phyloP scores from a whole-genome alignment of 2,113 vertebrate species.

The Calidris pugnax region DNA sequence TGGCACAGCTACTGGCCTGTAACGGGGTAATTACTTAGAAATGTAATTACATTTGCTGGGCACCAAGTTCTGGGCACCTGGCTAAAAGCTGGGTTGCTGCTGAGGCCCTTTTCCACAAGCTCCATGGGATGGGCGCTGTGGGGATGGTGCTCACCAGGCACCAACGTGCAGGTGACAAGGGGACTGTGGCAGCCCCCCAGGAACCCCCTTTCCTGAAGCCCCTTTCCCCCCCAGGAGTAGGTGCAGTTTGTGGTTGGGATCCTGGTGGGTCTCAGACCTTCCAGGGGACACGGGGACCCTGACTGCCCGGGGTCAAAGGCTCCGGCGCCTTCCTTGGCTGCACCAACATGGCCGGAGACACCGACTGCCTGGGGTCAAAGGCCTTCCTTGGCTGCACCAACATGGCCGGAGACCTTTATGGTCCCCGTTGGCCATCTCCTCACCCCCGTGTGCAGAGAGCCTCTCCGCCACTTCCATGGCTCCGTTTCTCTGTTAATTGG shows the following conservation, averaged over 20 bases:
- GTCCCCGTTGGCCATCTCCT: rapidly evolving
- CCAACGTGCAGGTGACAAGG: rapidly evolving
- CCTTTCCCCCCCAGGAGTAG: rapidly evolving
- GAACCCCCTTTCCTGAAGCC: not conserved
- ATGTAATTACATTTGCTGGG: not conserved
- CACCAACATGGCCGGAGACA: rapidly evolving
- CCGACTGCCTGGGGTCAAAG: rapidly evolving
- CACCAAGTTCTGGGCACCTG: not conserved
- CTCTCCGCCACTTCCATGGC: rapidly evolving
- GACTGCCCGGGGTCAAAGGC: rapidly evolving
- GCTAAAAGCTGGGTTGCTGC: rapidly evolving
- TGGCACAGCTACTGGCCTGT: not conserved
- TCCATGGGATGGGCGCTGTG: rapidly evolving
- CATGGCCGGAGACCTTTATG: not conserved
- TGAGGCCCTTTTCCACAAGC: rapidly evolving
- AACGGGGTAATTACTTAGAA: rapidly evolving
- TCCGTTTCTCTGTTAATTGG: not conserved
- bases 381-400: rapidly evolving
- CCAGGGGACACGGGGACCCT: rapidly evolving
- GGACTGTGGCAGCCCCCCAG: not conserved
- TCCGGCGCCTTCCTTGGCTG: rapidly evolving
- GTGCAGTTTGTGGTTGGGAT: not conserved
- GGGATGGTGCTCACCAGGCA: rapidly evolving
- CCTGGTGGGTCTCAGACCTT: not conserved
- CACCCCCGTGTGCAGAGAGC: rapidly evolving